Percentiles rank a stretch among this genome's conserved stretches.
Conservation (phyloP, 2,113 vertebrate species). For the Gymnocephalus cernua region DNA sequence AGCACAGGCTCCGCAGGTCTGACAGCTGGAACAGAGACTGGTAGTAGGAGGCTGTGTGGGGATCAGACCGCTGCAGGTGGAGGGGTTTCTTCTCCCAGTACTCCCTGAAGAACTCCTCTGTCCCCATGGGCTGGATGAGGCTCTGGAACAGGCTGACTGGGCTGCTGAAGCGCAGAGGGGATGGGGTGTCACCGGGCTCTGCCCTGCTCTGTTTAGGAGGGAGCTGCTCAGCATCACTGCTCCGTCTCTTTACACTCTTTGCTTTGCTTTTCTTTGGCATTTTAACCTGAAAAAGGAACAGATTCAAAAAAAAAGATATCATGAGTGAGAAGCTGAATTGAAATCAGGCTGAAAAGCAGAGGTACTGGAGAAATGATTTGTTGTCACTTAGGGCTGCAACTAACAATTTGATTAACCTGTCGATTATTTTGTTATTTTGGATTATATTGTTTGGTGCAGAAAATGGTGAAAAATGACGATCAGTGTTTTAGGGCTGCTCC, state of each 20-base stretch:
- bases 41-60: conserved; percentile 81
- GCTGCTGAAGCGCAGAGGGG: conserved; percentile 81
- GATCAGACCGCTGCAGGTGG: conserved; percentile 86
- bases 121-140: conserved; percentile 88
- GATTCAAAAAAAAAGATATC: not conserved
- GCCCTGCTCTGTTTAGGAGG: conserved; percentile 78
- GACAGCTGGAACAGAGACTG: conserved; percentile 88
- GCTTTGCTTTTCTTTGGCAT: conserved; percentile 86
- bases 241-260: conserved; percentile 25
- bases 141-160: conserved; percentile 87
- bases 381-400: too few species aligned
- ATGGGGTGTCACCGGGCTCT: fast-evolving
- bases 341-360: too few species aligned
- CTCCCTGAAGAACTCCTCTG: conserved; percentile 88
- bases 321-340: too few species aligned
- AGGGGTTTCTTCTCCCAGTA: conserved; percentile 94
- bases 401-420: too few species aligned
- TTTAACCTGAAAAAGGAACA: conserved; percentile 15
- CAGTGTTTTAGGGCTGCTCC: too few species aligned
- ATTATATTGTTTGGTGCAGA: too few species aligned
- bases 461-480: too few species aligned
- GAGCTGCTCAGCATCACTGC: conserved; percentile 31
- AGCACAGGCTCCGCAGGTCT: conserved; percentile 86
- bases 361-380: too few species aligned
- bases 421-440: too few species aligned